Evolutionary conservation across 2,888 invertebrate species (phyloP).

Genomic region (Pristionchus mayeri): DNA sequence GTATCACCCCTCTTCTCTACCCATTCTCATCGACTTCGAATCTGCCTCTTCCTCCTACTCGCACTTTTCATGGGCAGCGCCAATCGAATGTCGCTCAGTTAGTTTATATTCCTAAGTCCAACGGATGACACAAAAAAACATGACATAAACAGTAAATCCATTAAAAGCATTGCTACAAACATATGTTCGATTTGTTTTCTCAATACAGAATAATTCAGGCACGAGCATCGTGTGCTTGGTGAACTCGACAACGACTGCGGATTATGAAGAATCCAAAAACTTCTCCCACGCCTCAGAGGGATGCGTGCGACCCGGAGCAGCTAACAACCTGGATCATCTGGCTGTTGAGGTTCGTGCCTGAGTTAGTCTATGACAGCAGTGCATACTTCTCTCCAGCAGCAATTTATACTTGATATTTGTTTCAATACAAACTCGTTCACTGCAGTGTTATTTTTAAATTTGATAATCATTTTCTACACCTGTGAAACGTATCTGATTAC

Average conservation of each 20-base stretch:
- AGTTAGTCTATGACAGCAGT: no score
- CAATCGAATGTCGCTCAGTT: slow-evolving; percentile 24
- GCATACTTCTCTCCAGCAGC: no score
- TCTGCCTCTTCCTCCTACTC: slow-evolving; percentile 17
- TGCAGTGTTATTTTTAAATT: no score
- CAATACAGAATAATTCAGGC: neutral
- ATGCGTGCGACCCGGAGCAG: neutral
- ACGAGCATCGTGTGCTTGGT: slow-evolving; percentile 38
- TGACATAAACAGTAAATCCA: no score
- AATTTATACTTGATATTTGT: no score
- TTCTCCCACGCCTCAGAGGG: neutral
- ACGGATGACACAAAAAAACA: no score
- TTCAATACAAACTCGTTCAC: neutral
- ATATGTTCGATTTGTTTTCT: no score
- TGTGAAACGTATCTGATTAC: no score
- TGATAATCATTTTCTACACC: no score
- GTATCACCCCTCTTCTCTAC: slow-evolving; percentile 15
- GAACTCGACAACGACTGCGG: neutral
- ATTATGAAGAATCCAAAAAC: neutral
- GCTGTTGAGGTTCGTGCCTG: slow-evolving; percentile 37
- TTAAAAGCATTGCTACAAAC: no score
- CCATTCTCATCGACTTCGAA: slow-evolving; percentile 32
- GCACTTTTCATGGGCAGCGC: slow-evolving; percentile 21
- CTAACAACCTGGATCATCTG: neutral
- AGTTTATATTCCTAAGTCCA: neutral